phyloP scores from a whole-genome alignment of 53 echinoderm and acorn worm species.

The Glandiceps talaboti region DNA sequence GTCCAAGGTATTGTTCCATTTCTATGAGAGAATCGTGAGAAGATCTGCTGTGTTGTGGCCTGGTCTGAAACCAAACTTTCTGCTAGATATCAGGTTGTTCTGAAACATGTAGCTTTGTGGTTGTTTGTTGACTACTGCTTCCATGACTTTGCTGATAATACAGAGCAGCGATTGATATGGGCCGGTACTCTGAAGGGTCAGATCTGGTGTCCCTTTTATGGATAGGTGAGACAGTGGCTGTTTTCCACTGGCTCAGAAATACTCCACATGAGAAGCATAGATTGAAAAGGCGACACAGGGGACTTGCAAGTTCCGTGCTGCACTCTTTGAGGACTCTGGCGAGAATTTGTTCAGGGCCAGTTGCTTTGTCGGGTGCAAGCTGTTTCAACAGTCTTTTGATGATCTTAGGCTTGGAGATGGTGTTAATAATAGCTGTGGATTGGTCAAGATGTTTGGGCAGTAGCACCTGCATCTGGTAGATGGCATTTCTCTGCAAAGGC shows the following conservation, averaged over 20 bases:
- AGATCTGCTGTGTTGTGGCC: background rate
- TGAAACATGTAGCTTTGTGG: background rate
- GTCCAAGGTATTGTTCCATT: background rate
- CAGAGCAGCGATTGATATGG: background rate
- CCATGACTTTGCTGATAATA: background rate
- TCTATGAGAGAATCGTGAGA: background rate
- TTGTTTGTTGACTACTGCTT: background rate
- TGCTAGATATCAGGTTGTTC: background rate
- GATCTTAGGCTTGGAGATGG: background rate
- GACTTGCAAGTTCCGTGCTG: background rate
- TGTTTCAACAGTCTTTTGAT: background rate
- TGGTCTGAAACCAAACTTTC: background rate
- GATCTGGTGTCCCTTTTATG: background rate
- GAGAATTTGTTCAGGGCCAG: background rate
- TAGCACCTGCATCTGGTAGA: background rate
- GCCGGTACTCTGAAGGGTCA: background rate
- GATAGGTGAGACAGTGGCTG: background rate
- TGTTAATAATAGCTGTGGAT: background rate
- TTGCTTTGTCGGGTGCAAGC: background rate
- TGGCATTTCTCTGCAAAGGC: background rate
- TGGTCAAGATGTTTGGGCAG: background rate
- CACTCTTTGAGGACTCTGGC: background rate
- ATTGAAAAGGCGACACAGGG: background rate
- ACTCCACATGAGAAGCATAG: background rate
- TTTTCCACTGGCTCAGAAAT: background rate